Conservation (phyloP, 2,113 vertebrate genomes). For the Daboia siamensis region DNA sequence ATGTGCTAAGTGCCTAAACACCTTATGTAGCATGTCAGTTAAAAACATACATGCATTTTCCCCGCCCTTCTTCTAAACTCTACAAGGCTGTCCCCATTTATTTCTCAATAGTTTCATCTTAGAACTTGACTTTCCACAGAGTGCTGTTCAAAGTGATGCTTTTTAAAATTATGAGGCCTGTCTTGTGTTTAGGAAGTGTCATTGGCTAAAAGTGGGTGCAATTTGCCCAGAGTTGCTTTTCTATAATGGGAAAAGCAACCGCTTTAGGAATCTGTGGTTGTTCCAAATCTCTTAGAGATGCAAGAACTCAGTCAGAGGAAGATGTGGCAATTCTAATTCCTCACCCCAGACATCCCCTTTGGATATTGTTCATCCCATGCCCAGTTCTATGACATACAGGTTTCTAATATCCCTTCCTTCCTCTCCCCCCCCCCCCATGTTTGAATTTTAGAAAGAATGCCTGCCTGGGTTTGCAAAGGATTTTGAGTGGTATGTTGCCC, state of each 20-base stretch:
- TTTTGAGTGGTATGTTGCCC: neutral
- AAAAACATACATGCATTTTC: neutral
- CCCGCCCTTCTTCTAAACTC: neutral
- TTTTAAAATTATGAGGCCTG: neutral
- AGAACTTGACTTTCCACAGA: neutral
- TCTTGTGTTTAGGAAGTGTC: neutral
- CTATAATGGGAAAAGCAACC: neutral
- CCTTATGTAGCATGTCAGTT: conserved; percentile 44
- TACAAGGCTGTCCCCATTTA: neutral
- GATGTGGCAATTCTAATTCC: neutral
- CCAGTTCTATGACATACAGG: neutral
- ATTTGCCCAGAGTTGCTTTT: neutral
- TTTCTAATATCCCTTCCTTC: neutral
- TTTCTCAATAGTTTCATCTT: conserved; percentile 14
- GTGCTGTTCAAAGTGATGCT: neutral
- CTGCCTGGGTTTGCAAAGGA: neutral
- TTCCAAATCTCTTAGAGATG: neutral
- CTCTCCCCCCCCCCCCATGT: neutral
- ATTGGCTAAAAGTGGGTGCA: neutral
- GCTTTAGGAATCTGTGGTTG: neutral
- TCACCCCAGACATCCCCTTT: neutral
- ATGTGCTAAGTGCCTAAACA: conserved; percentile 24
- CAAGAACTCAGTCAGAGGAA: neutral
- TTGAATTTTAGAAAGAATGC: neutral
- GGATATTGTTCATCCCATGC: neutral